These are phyloP conservation scores for Astreopora myriophthalma DNA, from an alignment of 64 coral and sea anemone species.

Conservation along the genomic window DNA sequence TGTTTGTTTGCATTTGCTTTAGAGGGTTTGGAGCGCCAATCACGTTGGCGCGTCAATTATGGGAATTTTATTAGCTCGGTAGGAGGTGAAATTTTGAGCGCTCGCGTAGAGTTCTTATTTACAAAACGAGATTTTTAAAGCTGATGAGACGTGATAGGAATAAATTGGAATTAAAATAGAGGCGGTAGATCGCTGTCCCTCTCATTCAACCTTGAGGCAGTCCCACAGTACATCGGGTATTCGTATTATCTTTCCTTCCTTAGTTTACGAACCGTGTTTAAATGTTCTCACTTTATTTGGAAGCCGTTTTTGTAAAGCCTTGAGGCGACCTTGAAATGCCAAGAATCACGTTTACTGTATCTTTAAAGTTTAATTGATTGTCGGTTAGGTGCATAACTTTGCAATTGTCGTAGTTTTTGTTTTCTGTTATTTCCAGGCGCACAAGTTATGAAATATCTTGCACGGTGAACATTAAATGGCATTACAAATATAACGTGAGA, in stretches of 20 bases:
- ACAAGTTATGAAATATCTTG: too few species aligned
- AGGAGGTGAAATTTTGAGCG: neutral
- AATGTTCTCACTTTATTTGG: too few species aligned
- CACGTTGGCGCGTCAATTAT: constrained; percentile 13
- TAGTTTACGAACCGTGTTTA: neutral
- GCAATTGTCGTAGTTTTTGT: neutral
- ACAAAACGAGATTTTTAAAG: neutral
- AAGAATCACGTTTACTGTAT: neutral
- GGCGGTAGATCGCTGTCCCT: neutral
- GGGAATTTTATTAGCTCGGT: constrained; percentile 39
- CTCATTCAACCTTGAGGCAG: neutral
- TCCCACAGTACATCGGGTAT: neutral
- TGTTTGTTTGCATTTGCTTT: constrained; percentile 40
- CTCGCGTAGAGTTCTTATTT: neutral
- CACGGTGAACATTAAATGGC: too few species aligned
- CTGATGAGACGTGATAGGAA: neutral
- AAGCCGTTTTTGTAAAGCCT: neutral
- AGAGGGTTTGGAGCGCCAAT: neutral
- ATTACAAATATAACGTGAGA: neutral
- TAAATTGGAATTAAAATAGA: neutral
- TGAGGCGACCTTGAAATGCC: neutral
- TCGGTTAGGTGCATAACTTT: constrained; percentile 23
- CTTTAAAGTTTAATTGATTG: constrained; percentile 24
- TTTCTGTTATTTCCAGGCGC: too few species aligned
- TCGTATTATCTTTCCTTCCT: neutral